Conservation (phyloP, 2,888 invertebrate species). For the Muscina levida region DNA sequence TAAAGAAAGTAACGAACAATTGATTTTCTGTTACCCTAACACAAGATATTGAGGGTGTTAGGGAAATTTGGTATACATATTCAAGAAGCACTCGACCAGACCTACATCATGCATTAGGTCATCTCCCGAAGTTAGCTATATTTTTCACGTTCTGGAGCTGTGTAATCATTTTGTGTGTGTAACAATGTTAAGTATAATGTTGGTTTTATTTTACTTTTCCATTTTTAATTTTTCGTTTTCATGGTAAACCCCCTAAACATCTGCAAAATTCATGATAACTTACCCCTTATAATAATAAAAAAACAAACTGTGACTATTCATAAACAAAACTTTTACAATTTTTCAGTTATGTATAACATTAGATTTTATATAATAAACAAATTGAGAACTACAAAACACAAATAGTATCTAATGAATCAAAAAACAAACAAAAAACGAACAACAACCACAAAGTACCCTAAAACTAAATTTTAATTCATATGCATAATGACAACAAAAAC, state of each 20-base stretch:
- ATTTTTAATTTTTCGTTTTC: background rate
- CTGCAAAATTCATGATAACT: too few species aligned
- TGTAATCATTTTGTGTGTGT: too few species aligned
- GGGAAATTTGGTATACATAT: too few species aligned
- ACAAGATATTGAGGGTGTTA: too few species aligned
- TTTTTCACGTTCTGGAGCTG: too few species aligned
- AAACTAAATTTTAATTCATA: background rate
- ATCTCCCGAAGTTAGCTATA: too few species aligned
- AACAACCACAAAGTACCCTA: slow-evolving; percentile 20
- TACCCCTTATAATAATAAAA: background rate
- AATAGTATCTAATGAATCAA: slow-evolving; percentile 33
- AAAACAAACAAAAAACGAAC: slow-evolving; percentile 15
- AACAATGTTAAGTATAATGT: background rate
- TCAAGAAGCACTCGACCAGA: too few species aligned
- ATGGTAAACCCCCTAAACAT: too few species aligned
- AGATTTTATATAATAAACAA: slow-evolving; percentile 24
- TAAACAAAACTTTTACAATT: slow-evolving; percentile 39
- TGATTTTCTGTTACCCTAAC: too few species aligned
- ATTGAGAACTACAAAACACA: background rate
- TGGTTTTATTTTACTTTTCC: background rate
- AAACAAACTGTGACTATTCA: background rate
- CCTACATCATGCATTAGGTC: too few species aligned
- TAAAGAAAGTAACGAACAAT: too few species aligned
- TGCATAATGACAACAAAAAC: slow-evolving; percentile 1
- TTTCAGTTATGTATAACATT: slow-evolving; percentile 38